Base-by-base conservation (phyloP, 2,113 vertebrate genomes). In the Paracanthobrama guichenoti region DNA sequence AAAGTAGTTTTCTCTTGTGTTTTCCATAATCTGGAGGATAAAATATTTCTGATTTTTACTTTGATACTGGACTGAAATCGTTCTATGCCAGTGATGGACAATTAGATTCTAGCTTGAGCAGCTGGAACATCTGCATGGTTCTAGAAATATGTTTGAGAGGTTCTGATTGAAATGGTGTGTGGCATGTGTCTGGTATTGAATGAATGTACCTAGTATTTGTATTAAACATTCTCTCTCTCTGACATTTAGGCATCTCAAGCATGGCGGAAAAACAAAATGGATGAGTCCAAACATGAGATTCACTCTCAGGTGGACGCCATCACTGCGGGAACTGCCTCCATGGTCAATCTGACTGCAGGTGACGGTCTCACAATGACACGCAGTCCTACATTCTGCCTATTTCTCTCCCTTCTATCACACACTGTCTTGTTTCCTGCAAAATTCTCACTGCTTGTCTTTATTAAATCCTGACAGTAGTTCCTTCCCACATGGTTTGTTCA, bases 231-330 rank as follows among this genome's bases (percentile, higher is more conserved):
- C 39, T 79, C 59, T 35, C 26, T 35, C 26, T 74, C 24, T 88
- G 26, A 74, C 16, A 80, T 64, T 81, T 86, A 99, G 97, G 98
- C 97, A 66, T 97, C 97, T 39, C 97, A 98, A 93, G 97, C 97
- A 16, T 99, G 97, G 97, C 94, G 97, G 42, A 98, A 96, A 88
- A 99, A 98, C 93, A 99, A 99, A 91, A 99, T 99, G 97, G 97
- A 99, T 48, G 97, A 99, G 88, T 98, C 97, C 0, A 99, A 99
- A 88, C 97, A 99, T 14, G 98, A 99, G 93, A 99, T 99, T 90
- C 97, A 99, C 84, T 99, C 98, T 28, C 98, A 99, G 89, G 97
- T 99, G 87, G 98, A 98, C 6, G 98, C 98, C 89, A 99, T 99
- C 90, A 99, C 97, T 16, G 98, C 98, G 0, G 97, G 97, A 78